Percentiles rank a stretch among this genome's conserved stretches.
These are phyloP conservation scores for Myotis planiceps DNA, from an alignment of 2,797 vertebrate species.

Conservation along the genomic window DNA sequence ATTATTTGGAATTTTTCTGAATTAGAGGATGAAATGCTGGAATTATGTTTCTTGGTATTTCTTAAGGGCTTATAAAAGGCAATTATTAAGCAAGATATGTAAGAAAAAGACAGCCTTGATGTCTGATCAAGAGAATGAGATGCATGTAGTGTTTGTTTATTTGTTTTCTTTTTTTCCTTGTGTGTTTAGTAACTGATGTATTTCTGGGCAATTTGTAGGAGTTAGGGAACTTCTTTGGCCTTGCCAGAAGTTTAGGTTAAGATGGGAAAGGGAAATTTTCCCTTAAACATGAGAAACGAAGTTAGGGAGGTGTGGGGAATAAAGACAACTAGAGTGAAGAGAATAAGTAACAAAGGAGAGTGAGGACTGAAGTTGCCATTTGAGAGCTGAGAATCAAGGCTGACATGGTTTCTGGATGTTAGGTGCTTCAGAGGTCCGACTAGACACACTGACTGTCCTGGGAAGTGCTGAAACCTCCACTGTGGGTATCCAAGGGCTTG, in stretches of 20 bases:
- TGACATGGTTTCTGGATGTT: slow-evolving; percentile 46
- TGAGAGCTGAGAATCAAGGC: background rate
- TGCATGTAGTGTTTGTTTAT: background rate
- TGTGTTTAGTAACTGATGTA: slow-evolving; percentile 15
- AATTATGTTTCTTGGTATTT: slow-evolving; percentile 28
- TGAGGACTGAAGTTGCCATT: background rate
- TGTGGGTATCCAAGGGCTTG: slow-evolving; percentile 91
- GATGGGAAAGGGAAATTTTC: background rate
- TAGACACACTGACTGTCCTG: slow-evolving; percentile 90
- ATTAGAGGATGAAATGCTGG: background rate
- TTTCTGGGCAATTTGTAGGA: slow-evolving; percentile 5
- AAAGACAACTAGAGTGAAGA: background rate
- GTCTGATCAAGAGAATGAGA: slow-evolving; percentile 18
- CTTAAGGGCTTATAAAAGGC: background rate
- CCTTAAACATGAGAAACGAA: slow-evolving; percentile 5
- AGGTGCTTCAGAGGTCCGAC: slow-evolving; percentile 94
- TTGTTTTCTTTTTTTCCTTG: slow-evolving; percentile 32
- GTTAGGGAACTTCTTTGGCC: slow-evolving; percentile 11
- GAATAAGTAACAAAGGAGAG: background rate
- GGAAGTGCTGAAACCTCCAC: slow-evolving; percentile 92
- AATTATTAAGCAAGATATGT: background rate
- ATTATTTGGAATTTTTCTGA: slow-evolving; percentile 32
- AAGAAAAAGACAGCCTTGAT: slow-evolving; percentile 13
- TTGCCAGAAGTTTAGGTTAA: slow-evolving; percentile 23
- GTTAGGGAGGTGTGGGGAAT: background rate